phyloP scores from a whole-genome alignment of 2,888 invertebrate genomes.

The Emmelina monodactyla region DNA sequence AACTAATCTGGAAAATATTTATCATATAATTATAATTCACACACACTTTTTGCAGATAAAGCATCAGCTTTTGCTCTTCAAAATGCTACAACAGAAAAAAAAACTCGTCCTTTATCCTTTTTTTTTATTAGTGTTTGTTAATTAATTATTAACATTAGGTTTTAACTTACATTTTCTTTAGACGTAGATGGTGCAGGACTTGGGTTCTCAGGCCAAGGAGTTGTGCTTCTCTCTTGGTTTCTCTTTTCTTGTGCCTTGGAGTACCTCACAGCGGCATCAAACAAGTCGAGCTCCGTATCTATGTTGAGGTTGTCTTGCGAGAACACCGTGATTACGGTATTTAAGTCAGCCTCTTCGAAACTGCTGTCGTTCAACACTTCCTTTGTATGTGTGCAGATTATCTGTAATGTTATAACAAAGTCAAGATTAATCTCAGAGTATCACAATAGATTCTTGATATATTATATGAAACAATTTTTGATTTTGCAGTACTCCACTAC shows the following conservation, averaged over 20 bases:
- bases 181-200: conserved; percentile 49
- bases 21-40: too few relatives aligned
- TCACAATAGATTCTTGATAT: too few relatives aligned
- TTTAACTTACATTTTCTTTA: conserved; percentile 26
- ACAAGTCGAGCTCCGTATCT: conserved; percentile 78
- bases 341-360: conserved; percentile 79
- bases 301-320: conserved; percentile 78
- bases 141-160: too few relatives aligned
- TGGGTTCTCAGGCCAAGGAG: conserved; percentile 30
- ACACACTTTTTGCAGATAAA: too few relatives aligned
- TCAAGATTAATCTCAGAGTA: too few relatives aligned
- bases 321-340: conserved; percentile 77
- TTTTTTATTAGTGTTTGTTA: too few relatives aligned
- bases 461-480: too few relatives aligned
- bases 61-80: too few relatives aligned
- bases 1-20: too few relatives aligned
- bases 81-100: too few relatives aligned
- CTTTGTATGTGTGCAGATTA: conserved; percentile 78
- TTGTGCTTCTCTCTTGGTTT: conserved; percentile 28
- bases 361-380: conserved; percentile 78
- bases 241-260: conserved; percentile 45
- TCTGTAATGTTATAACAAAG: conserved; percentile 54
- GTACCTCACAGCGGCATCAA: conserved; percentile 73
- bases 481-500: too few relatives aligned
- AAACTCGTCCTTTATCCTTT: too few relatives aligned